Base-by-base conservation (phyloP, 2,113 vertebrate species). In the Malurus melanocephalus region DNA sequence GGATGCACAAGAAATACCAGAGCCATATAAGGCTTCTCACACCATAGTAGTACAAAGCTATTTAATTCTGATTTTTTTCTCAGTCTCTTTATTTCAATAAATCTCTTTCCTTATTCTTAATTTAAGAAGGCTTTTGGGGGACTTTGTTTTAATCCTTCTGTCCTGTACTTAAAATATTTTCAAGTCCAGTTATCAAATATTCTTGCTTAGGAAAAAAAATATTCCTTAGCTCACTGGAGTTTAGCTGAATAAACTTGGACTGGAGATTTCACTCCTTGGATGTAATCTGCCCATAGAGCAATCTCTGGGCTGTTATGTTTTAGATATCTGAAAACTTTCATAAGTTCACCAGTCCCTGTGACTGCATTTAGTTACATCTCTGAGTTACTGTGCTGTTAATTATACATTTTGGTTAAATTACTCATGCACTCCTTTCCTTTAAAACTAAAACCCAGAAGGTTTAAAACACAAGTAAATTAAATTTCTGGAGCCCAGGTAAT, bases 71-170 rank as follows among this genome's bases (percentile, higher is more conserved):
- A 87, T 60, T 33, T 89, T 35, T 89, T 61, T 48, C 64, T 67
- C 42, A 28, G 27, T 75, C 62, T 79, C 64, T 85, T 85, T 76
- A 55, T 82, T 88, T 69, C 24, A 66, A 87, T 91, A 88, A 88
- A 40, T 77, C 27, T 51, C 20, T 88, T 81, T 77, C 20, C 22
- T 67, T 87, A 66, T 82, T 90, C 64, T 87, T 93, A 52, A 79
- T 89, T 94, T 92, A 83, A 80, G 78, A 84, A 79, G 55, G 35
- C 28, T 85, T 90, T 90, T 64, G 2, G 30, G 45, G 38, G 42
- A 61, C 59, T 88, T 89, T 20, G 62, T 40, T 84, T 90, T 91
- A 72, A 95, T 95, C 59, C 19, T 88, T 72, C 40, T 76, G 40
- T 82, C 43, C 48, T 59, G 7, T 76, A 32, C 71, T 73, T 84